A percentile compares a stretch with the other conserved stretches of the same genome.
Evolutionary conservation across 2,797 vertebrate species (phyloP).

Genomic region (Anisognathus igniventris): DNA sequence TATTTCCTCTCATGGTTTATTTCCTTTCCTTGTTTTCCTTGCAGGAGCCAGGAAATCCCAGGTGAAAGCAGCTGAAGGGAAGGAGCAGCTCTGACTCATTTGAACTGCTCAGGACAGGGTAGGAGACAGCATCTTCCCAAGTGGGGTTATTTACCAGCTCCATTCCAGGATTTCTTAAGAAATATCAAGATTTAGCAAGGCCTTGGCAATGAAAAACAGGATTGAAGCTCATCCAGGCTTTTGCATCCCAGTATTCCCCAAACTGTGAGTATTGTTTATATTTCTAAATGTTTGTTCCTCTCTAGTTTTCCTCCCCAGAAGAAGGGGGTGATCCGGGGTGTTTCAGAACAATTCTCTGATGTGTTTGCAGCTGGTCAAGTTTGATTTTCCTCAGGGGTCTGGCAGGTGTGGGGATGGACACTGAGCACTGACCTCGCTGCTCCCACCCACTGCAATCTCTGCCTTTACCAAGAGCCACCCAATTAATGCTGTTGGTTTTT

Average conservation of each 20-base stretch:
- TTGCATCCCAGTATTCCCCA: neutral
- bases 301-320: neutral
- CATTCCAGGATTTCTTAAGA: neutral
- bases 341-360: neutral
- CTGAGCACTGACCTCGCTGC: neutral
- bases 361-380: neutral
- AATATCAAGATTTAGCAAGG: neutral
- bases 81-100: neutral
- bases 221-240: neutral
- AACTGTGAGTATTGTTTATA: neutral
- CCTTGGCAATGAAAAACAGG: neutral
- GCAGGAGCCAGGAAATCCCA: neutral
- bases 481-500: neutral
- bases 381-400: neutral
- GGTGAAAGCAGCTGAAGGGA: neutral
- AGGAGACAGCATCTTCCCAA: neutral
- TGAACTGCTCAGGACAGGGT: accelerated
- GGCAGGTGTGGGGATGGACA: neutral
- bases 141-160: neutral
- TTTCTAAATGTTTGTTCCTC: neutral
- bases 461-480: neutral
- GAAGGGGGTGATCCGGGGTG: accelerated
- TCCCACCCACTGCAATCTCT: neutral
- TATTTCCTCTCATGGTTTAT: neutral
- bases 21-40: neutral